A percentile compares a stretch with the other conserved stretches of the same genome.
Evolutionary conservation across 2,888 invertebrate genomes (phyloP).

Genomic region (Molorchus minor): DNA sequence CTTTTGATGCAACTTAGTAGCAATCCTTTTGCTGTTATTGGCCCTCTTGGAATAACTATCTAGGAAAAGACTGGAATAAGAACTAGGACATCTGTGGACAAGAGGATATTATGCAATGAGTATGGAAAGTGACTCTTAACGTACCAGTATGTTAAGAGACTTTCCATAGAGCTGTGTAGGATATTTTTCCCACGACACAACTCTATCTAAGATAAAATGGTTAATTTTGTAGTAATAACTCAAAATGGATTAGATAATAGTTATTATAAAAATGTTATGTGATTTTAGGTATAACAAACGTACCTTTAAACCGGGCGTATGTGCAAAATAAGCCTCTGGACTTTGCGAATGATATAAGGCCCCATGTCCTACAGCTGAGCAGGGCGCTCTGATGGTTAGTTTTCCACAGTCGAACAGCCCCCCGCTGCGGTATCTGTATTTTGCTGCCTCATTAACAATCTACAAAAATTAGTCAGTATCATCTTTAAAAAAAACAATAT

Average conservation of each 20-base stretch:
- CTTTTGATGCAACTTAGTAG: constrained; percentile 88
- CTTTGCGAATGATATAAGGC: constrained; percentile 98
- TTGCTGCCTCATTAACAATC: constrained; percentile 92
- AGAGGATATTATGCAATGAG: no score
- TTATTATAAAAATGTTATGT: no score
- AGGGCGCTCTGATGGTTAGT: constrained; percentile 90
- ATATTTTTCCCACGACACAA: no score
- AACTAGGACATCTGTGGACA: background rate
- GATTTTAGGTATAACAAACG: no score
- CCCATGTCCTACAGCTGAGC: constrained; percentile 98
- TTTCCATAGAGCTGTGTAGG: no score
- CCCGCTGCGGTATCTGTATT: constrained; percentile 93
- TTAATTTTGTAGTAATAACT: no score
- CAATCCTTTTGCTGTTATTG: constrained; percentile 94
- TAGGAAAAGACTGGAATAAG: constrained; percentile 55
- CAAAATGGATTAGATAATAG: no score
- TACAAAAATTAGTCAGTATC: constrained; percentile 55
- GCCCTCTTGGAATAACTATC: constrained; percentile 94
- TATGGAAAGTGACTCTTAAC: no score
- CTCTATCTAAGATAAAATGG: no score
- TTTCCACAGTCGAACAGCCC: constrained; percentile 89
- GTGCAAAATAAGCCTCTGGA: constrained; percentile 97
- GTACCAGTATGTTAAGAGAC: no score
- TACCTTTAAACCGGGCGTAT: constrained; percentile 92
- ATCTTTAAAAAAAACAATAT: no score